These are phyloP conservation scores for Leptopilina syphax DNA, from an alignment of 2,888 invertebrate species.

Conservation along the genomic window DNA sequence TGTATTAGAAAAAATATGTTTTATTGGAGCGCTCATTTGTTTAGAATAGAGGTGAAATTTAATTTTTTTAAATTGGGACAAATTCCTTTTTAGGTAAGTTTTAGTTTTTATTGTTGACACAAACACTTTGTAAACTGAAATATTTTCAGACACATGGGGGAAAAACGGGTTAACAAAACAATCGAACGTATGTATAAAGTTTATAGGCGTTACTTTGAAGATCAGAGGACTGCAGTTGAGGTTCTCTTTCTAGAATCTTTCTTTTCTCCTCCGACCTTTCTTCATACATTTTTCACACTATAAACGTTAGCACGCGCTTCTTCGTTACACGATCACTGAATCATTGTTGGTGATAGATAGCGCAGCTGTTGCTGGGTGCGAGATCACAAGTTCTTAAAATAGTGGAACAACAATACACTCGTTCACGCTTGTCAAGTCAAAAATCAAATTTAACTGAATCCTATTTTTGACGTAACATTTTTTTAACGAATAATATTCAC, in stretches of 20 bases:
- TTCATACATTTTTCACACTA: slow-evolving; percentile 31
- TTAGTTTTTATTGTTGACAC: slow-evolving; percentile 14
- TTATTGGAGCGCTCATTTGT: too few relatives aligned
- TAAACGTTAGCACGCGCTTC: slow-evolving; percentile 40
- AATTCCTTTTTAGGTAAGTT: not conserved
- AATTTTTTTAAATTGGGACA: not conserved
- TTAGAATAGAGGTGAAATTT: too few relatives aligned
- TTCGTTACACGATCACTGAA: slow-evolving; percentile 69
- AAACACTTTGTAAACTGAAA: not conserved
- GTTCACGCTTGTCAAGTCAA: slow-evolving; percentile 30
- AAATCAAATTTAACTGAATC: slow-evolving; percentile 28
- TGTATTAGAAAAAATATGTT: too few relatives aligned
- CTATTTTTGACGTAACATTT: slow-evolving; percentile 4
- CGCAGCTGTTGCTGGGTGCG: slow-evolving; percentile 71
- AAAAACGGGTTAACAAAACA: slow-evolving; percentile 29
- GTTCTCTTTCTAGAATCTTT: slow-evolving; percentile 18
- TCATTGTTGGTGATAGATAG: slow-evolving; percentile 75
- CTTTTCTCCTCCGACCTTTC: slow-evolving; percentile 1
- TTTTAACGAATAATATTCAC: not conserved
- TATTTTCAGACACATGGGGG: slow-evolving; percentile 1
- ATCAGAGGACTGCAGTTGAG: slow-evolving; percentile 22
- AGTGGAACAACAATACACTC: slow-evolving; percentile 72
- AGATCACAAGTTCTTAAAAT: slow-evolving; percentile 73
- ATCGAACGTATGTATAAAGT: not conserved
- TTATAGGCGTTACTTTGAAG: slow-evolving; percentile 34